These are phyloP conservation scores for Coptotermes formosanus DNA, from an alignment of 1,140 invertebrate species.

Conservation along the genomic window DNA sequence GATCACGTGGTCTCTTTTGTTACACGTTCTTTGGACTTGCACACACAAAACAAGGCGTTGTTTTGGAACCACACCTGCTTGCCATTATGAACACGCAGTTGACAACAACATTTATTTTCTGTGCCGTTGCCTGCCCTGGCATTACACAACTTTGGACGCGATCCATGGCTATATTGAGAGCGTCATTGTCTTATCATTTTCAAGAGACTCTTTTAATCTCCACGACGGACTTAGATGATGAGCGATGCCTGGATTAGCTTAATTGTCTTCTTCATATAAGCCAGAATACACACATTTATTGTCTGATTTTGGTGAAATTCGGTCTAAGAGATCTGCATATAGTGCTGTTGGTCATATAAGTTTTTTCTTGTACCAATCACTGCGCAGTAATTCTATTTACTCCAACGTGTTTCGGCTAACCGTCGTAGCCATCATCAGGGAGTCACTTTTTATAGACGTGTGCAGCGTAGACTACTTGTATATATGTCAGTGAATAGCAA, in stretches of 20 bases:
- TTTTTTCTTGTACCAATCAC: too few species aligned
- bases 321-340: too few species aligned
- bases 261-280: not conserved
- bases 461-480: too few species aligned
- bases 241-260: not conserved
- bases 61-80: not conserved
- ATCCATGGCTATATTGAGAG: not conserved
- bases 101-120: not conserved
- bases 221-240: not conserved
- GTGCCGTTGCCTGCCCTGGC: not conserved
- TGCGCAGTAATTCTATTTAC: too few species aligned
- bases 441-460: too few species aligned
- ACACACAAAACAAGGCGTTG: too few species aligned
- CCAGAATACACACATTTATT: not conserved
- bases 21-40: too few species aligned
- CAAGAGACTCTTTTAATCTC: not conserved
- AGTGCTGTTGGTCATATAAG: too few species aligned
- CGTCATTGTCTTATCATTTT: not conserved
- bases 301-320: too few species aligned
- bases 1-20: not conserved
- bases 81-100: not conserved
- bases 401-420: too few species aligned
- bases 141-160: not conserved
- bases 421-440: too few species aligned
- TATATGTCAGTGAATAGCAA: too few species aligned